Conservation (phyloP, 1,140 invertebrate genomes). For the Anagrus nilaparvatae region DNA sequence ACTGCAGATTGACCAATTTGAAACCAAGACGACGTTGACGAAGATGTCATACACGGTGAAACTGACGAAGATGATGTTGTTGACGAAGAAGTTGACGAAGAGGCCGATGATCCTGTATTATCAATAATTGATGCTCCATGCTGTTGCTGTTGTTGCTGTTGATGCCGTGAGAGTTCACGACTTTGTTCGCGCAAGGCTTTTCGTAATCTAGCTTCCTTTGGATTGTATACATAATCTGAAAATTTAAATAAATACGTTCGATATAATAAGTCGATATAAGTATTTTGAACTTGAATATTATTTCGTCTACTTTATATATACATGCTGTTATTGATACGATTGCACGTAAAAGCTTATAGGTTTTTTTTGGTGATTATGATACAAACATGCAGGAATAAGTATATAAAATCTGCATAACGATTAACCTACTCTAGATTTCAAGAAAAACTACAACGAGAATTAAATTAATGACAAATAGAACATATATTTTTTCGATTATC, state of each 20-base stretch:
- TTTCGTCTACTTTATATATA: too few species aligned
- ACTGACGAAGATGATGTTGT: constrained; percentile 9
- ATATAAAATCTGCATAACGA: too few species aligned
- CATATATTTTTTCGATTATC: constrained; percentile 16
- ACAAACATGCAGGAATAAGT: too few species aligned
- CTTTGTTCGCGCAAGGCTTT: constrained; percentile 50
- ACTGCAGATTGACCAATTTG: constrained; percentile 23
- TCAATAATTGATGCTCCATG: constrained; percentile 37
- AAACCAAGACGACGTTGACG: constrained; percentile 27
- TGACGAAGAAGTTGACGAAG: neutral
- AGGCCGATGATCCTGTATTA: constrained; percentile 15
- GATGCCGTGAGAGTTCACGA: constrained; percentile 36
- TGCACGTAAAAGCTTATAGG: too few species aligned
- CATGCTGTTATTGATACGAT: too few species aligned
- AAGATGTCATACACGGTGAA: neutral
- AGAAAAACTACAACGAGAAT: constrained; percentile 10
- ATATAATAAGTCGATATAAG: too few species aligned
- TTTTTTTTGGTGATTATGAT: too few species aligned
- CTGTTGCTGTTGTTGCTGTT: constrained; percentile 20
- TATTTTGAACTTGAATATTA: too few species aligned
- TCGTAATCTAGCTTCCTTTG: constrained; percentile 50
- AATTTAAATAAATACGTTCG: constrained; percentile 8
- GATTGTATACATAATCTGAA: constrained; percentile 56
- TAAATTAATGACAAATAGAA: constrained; percentile 11
- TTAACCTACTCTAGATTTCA: constrained; percentile 18